Evolutionary conservation across 2,888 invertebrate species (phyloP).

Genomic region (Campoplex nolae): DNA sequence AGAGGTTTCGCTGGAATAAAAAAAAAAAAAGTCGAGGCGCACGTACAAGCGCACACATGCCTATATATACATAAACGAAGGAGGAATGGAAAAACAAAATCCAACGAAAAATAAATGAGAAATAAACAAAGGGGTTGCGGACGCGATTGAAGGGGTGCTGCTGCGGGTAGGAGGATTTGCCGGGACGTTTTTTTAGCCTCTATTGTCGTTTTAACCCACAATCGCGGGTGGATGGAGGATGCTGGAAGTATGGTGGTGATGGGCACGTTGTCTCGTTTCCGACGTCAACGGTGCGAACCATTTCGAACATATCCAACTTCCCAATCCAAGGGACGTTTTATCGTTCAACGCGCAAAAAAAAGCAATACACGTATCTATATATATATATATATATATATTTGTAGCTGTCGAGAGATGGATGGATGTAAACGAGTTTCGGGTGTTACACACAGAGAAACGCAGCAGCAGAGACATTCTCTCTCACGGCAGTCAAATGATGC

Average conservation of each 20-base stretch:
- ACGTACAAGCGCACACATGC: not conserved
- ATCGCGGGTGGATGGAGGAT: constrained; percentile 7
- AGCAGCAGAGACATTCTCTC: not conserved
- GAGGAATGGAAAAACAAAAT: constrained; percentile 32
- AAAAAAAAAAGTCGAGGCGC: constrained; percentile 34
- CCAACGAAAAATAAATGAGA: constrained; percentile 32
- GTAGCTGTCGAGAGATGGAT: constrained; percentile 2
- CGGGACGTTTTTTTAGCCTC: constrained; percentile 34
- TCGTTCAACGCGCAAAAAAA: constrained; percentile 3
- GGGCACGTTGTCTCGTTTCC: constrained; percentile 29
- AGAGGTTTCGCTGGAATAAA: constrained; percentile 5
- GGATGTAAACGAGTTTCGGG: constrained; percentile 60
- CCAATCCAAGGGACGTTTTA: constrained; percentile 10
- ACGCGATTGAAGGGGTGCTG: constrained; percentile 34
- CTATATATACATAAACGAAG: not conserved
- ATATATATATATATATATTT: not conserved
- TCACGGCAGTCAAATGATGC: constrained; percentile 52
- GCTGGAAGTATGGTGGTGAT: not conserved
- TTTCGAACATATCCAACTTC: constrained; percentile 31
- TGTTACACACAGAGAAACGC: constrained; percentile 46
- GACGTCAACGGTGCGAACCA: constrained; percentile 43
- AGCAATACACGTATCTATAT: not conserved
- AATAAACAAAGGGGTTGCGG: constrained; percentile 42
- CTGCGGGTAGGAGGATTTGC: constrained; percentile 29
- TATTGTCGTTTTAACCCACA: constrained; percentile 46